Evolutionary conservation across 2,888 invertebrate genomes (phyloP), one percentile per base, ranked within the genome.

Genomic region (Ligdia adustata): DNA sequence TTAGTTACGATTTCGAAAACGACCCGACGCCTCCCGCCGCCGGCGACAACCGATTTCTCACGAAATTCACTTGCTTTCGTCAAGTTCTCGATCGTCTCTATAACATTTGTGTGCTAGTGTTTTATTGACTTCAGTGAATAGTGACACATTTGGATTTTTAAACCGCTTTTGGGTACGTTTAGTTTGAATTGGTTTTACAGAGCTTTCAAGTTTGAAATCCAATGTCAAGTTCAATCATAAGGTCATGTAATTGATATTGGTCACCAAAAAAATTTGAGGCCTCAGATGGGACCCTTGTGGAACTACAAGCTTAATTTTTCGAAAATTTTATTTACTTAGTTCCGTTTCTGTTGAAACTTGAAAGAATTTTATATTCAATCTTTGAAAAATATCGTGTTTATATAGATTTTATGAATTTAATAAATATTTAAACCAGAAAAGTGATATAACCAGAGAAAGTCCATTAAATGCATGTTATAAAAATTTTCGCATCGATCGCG

Each of bases 1-100:
- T 88, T 90, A 89, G 90, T 89, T 88, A 88, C 90, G 89, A 90
- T 88, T 89, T 84, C 90, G 90, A 90, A 89, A 90, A 90, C 90
- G 90, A 90, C 86, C 90, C 90, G 90, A 89, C 90, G 88, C 86
- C 88, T 89, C 83, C 83, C 87, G 83, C 86, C 87, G 89, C 89
- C 88, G 90, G 87, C 85, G 85, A 86, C 75, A 74, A 75, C 78
- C 81, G 82, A 82, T 77, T 78, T 79, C 82, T 82, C 79, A 75
- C 79, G 80, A 86, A 60, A 82, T 78, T 69, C 72, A 79, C 74
- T 81, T 81, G 78, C 63, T 75, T 83, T 82, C 75, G 81, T 80
- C 79, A 73, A 80, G 72, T 79, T 80, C 84, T 83, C 75, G 80
- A 77, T 69, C 74, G 70, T 72, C 70, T 67, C 62, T 66, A 51